These are phyloP conservation scores for Gonioctena quinquepunctata DNA, from an alignment of 1,140 invertebrate species.

Conservation along the genomic window DNA sequence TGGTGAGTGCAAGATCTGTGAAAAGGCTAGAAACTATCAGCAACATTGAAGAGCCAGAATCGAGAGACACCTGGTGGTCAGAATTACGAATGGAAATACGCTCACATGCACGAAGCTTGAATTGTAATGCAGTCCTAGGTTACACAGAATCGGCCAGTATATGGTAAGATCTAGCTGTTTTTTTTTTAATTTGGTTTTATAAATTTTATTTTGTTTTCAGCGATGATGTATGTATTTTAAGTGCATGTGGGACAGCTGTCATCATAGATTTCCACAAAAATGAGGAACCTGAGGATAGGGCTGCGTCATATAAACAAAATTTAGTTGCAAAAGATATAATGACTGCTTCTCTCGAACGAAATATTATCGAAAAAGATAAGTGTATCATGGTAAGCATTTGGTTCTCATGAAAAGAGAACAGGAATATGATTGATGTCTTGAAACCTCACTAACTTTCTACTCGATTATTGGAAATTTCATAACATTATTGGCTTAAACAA, in stretches of 20 bases:
- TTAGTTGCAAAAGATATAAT: background rate
- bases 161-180: constrained; percentile 63
- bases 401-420: too few relatives aligned
- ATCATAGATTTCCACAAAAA: constrained; percentile 69
- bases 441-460: too few relatives aligned
- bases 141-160: constrained; percentile 90
- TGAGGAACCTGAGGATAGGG: constrained; percentile 30
- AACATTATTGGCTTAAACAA: too few relatives aligned
- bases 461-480: too few relatives aligned
- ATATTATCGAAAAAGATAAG: background rate
- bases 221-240: constrained; percentile 93
- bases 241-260: constrained; percentile 91
- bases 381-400: background rate
- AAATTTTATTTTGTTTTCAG: constrained; percentile 58
- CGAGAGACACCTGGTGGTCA: constrained; percentile 91
- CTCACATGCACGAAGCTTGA: constrained; percentile 85
- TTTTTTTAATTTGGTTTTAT: background rate
- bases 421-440: too few relatives aligned
- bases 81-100: constrained; percentile 92
- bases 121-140: constrained; percentile 92
- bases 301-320: constrained; percentile 4
- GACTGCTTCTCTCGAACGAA: background rate
- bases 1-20: constrained; percentile 84
- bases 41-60: constrained; percentile 85
- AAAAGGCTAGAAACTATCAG: constrained; percentile 84